Base-by-base conservation (phyloP, 1,140 invertebrate genomes). In the Probaryconus sp. region DNA sequence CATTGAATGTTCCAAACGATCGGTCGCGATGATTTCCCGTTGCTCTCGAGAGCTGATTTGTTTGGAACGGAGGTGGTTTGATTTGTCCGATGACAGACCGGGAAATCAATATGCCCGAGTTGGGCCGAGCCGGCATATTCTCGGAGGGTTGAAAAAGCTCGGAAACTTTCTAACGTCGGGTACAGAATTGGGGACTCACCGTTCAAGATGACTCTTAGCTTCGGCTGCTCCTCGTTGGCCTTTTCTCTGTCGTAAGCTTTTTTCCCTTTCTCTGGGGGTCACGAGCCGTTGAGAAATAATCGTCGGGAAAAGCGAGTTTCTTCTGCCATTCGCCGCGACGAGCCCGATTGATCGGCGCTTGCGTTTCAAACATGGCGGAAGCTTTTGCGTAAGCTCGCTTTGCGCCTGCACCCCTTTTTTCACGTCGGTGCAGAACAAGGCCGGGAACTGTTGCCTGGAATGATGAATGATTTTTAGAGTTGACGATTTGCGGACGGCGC, bases 101-200 rank as follows among this genome's bases (percentile, higher is more conserved):
- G 76, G 70, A 71, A 78, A 78, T 78, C 76, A 75, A 78, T 78
- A 78, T 71, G 56, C 48, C n/a, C 50, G 47, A 9, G 13, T 30
- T 31, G 45, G 28, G 43, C 28, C 31, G 63, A 64, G 53, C 71
- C 71, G 71, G 71, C 30, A 38, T 30, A 9, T 55, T 33, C 50
- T 26, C 21, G 20, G n/a, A 20, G 24, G 33, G 17, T 20, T 40
- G 40, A 45, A 42, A 45, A 26, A 48, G 13, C 37, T 50, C 38
- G 5, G 37, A n/a, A 26, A 26, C 26, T 18, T 24, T n/a, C n/a
- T 16, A 4, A 10, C 3, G 21, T 16, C n/a, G 31, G 4, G 10
- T 9, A 0, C 6, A 3, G 4, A 28, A 63, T 16, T 5, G 1
- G 9, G n/a, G 31, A 74, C 71, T 74, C 48, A 74, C 71, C 71